A percentile compares a stretch with the other conserved stretches of the same genome.
These are phyloP conservation scores for Furcifer pardalis DNA, from an alignment of 2,797 vertebrate species.

Conservation along the genomic window DNA sequence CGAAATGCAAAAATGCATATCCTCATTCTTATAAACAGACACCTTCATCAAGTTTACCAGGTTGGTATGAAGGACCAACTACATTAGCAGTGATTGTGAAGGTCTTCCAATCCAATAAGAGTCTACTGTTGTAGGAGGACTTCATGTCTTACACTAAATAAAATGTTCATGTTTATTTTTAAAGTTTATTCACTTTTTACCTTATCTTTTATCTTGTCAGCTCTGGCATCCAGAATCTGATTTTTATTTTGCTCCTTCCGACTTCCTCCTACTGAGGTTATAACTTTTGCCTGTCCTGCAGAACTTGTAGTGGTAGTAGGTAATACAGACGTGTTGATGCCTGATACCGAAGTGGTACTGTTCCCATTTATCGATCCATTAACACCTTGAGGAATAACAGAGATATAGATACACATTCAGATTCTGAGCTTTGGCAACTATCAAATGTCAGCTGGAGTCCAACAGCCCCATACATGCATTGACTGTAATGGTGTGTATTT, in stretches of 20 bases:
- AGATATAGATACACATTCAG: neutral
- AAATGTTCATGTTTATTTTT: neutral
- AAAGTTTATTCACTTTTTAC: conserved; percentile 68
- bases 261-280: conserved; percentile 77
- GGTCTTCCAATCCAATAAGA: neutral
- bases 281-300: conserved; percentile 75
- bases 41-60: neutral
- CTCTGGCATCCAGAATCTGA: conserved; percentile 76
- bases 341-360: conserved; percentile 79
- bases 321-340: conserved; percentile 78
- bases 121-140: neutral
- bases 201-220: conserved; percentile 87
- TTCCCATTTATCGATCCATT: conserved; percentile 87
- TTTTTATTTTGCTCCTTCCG: conserved; percentile 78
- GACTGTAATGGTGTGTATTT: neutral
- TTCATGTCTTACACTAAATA: neutral
- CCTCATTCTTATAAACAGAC: neutral
- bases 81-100: neutral
- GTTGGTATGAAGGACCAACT: neutral
- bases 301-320: conserved; percentile 74
- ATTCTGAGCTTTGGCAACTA: neutral
- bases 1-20: neutral
- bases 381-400: conserved; percentile 75
- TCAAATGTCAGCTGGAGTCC: neutral
- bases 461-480: neutral